These are phyloP conservation scores for Dipodomys merriami DNA, from an alignment of 2,113 vertebrate genomes.

Conservation along the genomic window DNA sequence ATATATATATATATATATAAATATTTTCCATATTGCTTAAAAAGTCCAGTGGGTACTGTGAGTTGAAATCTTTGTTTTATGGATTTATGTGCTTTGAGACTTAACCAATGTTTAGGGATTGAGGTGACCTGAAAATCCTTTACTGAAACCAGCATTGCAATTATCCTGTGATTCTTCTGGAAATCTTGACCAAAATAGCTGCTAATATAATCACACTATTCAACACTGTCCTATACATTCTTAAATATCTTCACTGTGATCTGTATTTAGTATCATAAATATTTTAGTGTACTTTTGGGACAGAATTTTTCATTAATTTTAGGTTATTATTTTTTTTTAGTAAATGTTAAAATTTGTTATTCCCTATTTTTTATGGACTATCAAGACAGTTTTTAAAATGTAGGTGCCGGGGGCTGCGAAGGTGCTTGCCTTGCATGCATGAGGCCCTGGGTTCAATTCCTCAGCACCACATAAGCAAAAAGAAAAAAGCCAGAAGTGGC, in stretches of 20 bases:
- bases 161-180: background rate
- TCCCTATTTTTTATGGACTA: background rate
- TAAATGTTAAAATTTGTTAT: background rate
- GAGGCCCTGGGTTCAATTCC: too few relatives aligned
- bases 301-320: background rate
- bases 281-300: background rate
- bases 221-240: background rate
- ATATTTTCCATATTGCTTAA: background rate
- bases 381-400: background rate
- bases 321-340: background rate
- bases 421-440: too few relatives aligned
- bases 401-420: too few relatives aligned
- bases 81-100: background rate
- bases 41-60: background rate
- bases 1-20: too few relatives aligned
- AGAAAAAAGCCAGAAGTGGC: too few relatives aligned
- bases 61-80: background rate
- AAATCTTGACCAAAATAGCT: background rate
- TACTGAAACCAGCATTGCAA: background rate
- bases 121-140: background rate
- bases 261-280: background rate
- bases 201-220: background rate
- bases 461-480: too few relatives aligned
- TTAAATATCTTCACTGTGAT: background rate
- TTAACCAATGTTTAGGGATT: background rate